phyloP scores from a whole-genome alignment of 2,888 invertebrate species.

The Acanthosepion esculentum region DNA sequence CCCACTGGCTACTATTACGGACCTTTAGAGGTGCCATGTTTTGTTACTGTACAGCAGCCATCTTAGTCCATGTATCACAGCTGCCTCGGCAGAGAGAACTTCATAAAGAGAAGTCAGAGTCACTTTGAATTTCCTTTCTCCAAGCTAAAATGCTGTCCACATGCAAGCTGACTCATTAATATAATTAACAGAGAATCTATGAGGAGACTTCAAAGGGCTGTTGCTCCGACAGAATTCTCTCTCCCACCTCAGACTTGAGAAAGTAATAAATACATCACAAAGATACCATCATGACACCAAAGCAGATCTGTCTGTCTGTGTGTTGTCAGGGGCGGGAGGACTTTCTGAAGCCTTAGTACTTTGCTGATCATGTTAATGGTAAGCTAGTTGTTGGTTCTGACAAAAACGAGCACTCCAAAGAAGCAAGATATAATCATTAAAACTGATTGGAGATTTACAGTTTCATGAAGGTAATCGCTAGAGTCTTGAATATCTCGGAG shows the following conservation, averaged over 20 bases:
- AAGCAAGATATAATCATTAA: background rate
- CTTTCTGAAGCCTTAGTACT: background rate
- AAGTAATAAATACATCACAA: background rate
- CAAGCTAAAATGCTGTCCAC: slow-evolving; percentile 33
- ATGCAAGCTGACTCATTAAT: slow-evolving; percentile 9
- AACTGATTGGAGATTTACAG: background rate
- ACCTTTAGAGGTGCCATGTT: background rate
- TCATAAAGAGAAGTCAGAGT: background rate
- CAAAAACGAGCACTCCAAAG: background rate
- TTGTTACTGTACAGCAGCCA: background rate
- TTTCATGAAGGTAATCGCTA: no score
- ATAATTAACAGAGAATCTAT: background rate
- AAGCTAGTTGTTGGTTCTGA: background rate
- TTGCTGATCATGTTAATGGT: background rate
- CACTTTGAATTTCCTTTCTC: slow-evolving; percentile 33
- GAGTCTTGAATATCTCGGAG: no score
- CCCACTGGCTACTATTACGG: background rate
- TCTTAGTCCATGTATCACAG: background rate
- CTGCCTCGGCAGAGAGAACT: background rate
- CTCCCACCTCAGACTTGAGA: background rate
- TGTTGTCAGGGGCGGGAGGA: background rate
- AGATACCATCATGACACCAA: slow-evolving; percentile 21
- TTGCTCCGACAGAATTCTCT: background rate
- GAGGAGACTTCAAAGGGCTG: slow-evolving; percentile 33
- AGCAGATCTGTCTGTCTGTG: background rate